phyloP scores from a whole-genome alignment of 2,888 invertebrate species.

The Xestoiulus laeticollis region DNA sequence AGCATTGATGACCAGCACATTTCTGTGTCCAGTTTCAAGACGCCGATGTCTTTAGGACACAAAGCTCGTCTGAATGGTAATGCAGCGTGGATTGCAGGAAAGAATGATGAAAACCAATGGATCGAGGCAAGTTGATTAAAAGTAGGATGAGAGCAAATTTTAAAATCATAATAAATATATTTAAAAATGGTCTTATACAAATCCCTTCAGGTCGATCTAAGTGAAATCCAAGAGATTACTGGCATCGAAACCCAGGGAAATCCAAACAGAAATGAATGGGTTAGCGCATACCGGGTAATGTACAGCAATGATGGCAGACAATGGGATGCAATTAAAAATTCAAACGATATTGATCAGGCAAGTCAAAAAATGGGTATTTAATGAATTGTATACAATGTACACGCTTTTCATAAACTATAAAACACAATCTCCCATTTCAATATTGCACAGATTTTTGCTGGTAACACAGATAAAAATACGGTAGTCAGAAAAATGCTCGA shows the following conservation, averaged over 20 bases:
- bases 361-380: too few relatives aligned
- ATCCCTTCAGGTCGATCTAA: conserved; percentile 60
- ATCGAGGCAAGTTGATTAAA: conserved; percentile 57
- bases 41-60: conserved; percentile 55
- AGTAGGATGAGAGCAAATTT: neutral
- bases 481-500: conserved; percentile 61
- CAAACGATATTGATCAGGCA: conserved; percentile 55
- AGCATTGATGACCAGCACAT: conserved; percentile 57
- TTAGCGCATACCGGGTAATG: conserved; percentile 61
- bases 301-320: conserved; percentile 62
- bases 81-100: conserved; percentile 58
- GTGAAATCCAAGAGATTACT: conserved; percentile 60
- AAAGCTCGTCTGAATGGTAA: conserved; percentile 58
- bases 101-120: conserved; percentile 57
- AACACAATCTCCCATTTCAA: neutral
- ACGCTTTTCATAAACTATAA: too few relatives aligned
- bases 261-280: conserved; percentile 60
- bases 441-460: conserved; percentile 60
- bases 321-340: conserved; percentile 59
- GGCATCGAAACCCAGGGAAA: conserved; percentile 63
- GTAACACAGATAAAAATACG: conserved; percentile 61
- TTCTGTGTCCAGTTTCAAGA: conserved; percentile 57
- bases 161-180: neutral
- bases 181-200: neutral
- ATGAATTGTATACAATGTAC: too few relatives aligned